These are phyloP conservation scores for Phasianus colchicus DNA, from an alignment of 2,113 vertebrate species.

Conservation along the genomic window DNA sequence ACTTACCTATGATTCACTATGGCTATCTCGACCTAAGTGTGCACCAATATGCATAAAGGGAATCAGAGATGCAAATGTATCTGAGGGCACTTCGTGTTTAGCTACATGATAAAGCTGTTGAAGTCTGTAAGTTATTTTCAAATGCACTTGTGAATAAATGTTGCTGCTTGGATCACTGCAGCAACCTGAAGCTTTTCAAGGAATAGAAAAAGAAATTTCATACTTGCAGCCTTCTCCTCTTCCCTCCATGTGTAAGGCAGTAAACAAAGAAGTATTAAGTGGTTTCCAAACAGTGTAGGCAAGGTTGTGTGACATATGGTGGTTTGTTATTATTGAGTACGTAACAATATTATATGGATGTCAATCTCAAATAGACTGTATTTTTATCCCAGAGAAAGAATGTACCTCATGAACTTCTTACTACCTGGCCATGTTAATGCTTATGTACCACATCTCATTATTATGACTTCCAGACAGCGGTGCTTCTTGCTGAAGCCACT, in stretches of 20 bases:
- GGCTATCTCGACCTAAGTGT: not conserved
- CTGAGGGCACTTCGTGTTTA: constrained; percentile 8
- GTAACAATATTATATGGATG: constrained; percentile 19
- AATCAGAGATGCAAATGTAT: not conserved
- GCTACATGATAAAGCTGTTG: not conserved
- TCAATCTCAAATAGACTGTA: not conserved
- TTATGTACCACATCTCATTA: not conserved
- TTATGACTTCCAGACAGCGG: not conserved
- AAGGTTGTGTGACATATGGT: constrained; percentile 64
- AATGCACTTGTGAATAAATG: constrained; percentile 18
- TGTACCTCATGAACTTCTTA: not conserved
- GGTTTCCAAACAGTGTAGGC: constrained; percentile 53
- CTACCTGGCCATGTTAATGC: not conserved
- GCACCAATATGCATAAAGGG: not conserved
- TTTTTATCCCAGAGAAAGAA: not conserved
- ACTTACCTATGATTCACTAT: not conserved
- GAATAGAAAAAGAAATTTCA: not conserved
- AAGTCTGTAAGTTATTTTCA: constrained; percentile 25
- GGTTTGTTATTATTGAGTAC: constrained; percentile 50
- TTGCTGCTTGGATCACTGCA: not conserved
- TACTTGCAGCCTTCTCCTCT: not conserved
- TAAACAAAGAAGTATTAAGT: constrained; percentile 52
- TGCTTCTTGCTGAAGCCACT: constrained; percentile 34
- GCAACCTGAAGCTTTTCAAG: constrained; percentile 16
- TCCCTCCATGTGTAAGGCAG: not conserved